These are phyloP conservation scores for Andrena camellia DNA, from an alignment of 2,888 invertebrate genomes.

Conservation along the genomic window DNA sequence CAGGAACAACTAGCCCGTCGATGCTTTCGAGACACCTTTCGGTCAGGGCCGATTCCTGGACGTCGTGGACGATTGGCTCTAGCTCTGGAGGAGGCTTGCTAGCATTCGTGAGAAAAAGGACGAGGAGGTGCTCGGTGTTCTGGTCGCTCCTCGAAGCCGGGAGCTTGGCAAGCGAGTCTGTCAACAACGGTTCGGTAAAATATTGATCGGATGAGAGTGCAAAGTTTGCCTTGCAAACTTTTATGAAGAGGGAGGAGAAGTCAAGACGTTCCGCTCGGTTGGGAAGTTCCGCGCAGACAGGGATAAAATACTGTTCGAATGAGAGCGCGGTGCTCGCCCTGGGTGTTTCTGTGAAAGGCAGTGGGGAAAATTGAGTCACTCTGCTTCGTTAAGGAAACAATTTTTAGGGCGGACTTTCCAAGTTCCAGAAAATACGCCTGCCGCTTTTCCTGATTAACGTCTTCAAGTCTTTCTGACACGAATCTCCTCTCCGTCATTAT, in stretches of 20 bases:
- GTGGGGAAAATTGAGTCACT: not conserved
- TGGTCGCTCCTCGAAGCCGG: not conserved
- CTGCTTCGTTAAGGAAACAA: not conserved
- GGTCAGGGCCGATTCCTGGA: not conserved
- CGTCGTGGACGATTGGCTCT: not conserved
- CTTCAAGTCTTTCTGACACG: not conserved
- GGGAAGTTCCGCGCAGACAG: not conserved
- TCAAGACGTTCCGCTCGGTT: slow-evolving; percentile 18
- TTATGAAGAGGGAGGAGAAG: slow-evolving; percentile 22
- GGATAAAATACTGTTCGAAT: slow-evolving; percentile 3
- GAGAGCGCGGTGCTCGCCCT: not conserved
- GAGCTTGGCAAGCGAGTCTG: slow-evolving; percentile 8
- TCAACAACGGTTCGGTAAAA: slow-evolving; percentile 33
- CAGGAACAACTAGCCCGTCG: slow-evolving; percentile 28
- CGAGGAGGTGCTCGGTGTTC: not conserved
- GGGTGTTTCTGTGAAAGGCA: not conserved
- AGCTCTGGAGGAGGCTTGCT: not conserved
- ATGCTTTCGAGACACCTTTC: slow-evolving; percentile 14
- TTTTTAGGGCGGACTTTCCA: not conserved
- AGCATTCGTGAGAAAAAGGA: not conserved
- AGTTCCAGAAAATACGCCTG: not conserved
- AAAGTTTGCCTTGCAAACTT: slow-evolving; percentile 31
- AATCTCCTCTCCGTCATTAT: not conserved
- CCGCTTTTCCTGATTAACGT: not conserved
- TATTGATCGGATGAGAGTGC: slow-evolving; percentile 30